Base-by-base conservation (phyloP, 2,113 vertebrate genomes). In the Pluvianellus socialis region DNA sequence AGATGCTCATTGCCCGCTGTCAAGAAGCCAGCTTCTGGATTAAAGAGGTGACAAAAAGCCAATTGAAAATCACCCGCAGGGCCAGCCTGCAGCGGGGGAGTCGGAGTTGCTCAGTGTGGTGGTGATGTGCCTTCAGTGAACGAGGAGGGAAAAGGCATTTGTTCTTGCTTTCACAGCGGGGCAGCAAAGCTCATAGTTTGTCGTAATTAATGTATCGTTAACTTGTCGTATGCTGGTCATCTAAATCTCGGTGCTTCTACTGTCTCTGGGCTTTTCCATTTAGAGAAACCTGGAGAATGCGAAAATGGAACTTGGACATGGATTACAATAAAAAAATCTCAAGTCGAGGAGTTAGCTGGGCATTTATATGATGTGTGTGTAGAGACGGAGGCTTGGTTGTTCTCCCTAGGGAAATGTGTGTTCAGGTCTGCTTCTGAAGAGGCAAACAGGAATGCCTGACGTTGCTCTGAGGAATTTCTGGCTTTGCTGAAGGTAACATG, bases 181-280 rank as follows among this genome's bases (percentile, higher is more conserved):
- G 52, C 35, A 1, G 58, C 10, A 74, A 38, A 82, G 42, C 73
- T 94, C 16, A 9, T 61, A 27, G 47, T 59, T 83, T 92, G 30
- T 55, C 35, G 0, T 79, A 96, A 92, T 96, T 96, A 88, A 55
- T 52, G 17, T 56, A 75, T 71, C 20, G 6, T 96, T 97, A 96
- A 35, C 63, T 89, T 95, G 66, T 92, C 86, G 8, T 94, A 27
- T 68, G 93, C 55, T 79, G 63, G 85, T 94, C 84, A 35, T n/a
- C 56, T 91, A 88, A 95, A 94, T 86, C 32, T 82, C 5, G 1
- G 44, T 89, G 91, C 62, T 95, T 74, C 82, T 91, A 24, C 30
- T 16, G 17, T 81, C 33, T 24, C 74, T 53, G 15, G 24, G 45
- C 5, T 47, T 79, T 63, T 88, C 21, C 26, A 10, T 52, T 65